phyloP scores from a whole-genome alignment of 2,797 vertebrate genomes.

The Chanos chanos region DNA sequence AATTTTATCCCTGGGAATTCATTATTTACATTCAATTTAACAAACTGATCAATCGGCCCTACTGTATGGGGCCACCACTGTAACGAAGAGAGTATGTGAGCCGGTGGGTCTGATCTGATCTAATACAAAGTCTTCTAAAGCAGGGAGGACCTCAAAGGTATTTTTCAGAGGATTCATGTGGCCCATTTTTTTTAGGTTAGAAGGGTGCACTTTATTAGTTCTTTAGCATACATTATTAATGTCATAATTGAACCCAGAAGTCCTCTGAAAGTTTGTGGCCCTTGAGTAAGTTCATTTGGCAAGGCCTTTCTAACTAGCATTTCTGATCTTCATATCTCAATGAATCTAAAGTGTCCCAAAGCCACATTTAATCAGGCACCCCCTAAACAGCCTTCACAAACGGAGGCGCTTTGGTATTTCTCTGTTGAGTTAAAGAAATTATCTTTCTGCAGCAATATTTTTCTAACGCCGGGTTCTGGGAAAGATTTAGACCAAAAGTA shows the following conservation, averaged over 20 bases:
- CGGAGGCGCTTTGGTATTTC: conserved; percentile 17
- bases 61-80: conserved; percentile 53
- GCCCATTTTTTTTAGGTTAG: conserved; percentile 33
- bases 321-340: conserved; percentile 31
- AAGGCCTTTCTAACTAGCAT: conserved; percentile 37
- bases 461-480: no score
- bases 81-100: conserved; percentile 59
- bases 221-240: conserved; percentile 78
- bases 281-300: conserved; percentile 65
- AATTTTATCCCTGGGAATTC: conserved; percentile 81
- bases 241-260: conserved; percentile 69
- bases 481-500: no score
- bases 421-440: not conserved
- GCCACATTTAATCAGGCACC: conserved; percentile 22
- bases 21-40: conserved; percentile 85
- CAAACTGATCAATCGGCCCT: conserved; percentile 73
- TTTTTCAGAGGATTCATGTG: conserved; percentile 67
- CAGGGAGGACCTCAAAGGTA: conserved; percentile 72
- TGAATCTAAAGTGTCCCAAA: conserved; percentile 23
- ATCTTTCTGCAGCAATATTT: no score
- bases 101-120: conserved; percentile 66
- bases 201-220: conserved; percentile 64
- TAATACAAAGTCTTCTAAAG: conserved; percentile 74
- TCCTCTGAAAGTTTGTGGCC: conserved; percentile 73
- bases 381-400: not conserved